phyloP scores from a whole-genome alignment of 64 coral and sea anemone species.

The Catalaphyllia jardinei region DNA sequence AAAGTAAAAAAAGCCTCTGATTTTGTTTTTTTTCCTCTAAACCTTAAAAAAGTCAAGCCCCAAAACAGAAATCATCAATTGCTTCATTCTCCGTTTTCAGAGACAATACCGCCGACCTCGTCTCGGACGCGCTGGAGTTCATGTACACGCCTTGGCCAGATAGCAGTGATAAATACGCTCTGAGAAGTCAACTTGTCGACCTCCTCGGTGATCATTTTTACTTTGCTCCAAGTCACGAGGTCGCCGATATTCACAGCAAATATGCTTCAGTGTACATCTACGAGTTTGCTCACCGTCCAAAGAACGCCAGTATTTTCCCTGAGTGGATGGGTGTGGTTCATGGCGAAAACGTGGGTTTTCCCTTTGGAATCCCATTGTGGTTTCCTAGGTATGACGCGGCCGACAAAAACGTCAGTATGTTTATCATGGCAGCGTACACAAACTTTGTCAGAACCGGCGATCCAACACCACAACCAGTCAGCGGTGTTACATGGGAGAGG shows the following conservation, averaged over 20 bases:
- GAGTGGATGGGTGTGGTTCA: constrained; percentile 60
- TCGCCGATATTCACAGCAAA: constrained; percentile 51
- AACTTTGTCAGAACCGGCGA: constrained; percentile 60
- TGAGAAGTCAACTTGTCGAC: constrained; percentile 47
- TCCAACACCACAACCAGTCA: constrained; percentile 32
- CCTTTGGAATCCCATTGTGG: constrained; percentile 50
- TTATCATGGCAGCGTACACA: constrained; percentile 36
- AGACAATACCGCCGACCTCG: neutral
- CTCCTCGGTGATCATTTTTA: constrained; percentile 36
- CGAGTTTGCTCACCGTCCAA: constrained; percentile 56
- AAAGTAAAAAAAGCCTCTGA: too few relatives aligned
- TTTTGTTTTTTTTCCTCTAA: too few relatives aligned
- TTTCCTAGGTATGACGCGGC: neutral
- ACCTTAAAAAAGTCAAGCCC: too few relatives aligned
- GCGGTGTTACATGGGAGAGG: constrained; percentile 51
- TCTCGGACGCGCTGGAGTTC: constrained; percentile 33
- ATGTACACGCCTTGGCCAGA: constrained; percentile 65
- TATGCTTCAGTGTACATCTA: constrained; percentile 63
- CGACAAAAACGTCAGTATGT: constrained; percentile 46
- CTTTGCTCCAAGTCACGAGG: constrained; percentile 61
- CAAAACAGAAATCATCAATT: neutral
- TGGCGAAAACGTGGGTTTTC: constrained; percentile 39
- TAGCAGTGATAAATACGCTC: constrained; percentile 31
- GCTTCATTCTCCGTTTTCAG: neutral
- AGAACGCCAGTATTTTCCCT: neutral